Conservation (phyloP, 2,113 vertebrate species). For the Mesoclemmys tuberculata region DNA sequence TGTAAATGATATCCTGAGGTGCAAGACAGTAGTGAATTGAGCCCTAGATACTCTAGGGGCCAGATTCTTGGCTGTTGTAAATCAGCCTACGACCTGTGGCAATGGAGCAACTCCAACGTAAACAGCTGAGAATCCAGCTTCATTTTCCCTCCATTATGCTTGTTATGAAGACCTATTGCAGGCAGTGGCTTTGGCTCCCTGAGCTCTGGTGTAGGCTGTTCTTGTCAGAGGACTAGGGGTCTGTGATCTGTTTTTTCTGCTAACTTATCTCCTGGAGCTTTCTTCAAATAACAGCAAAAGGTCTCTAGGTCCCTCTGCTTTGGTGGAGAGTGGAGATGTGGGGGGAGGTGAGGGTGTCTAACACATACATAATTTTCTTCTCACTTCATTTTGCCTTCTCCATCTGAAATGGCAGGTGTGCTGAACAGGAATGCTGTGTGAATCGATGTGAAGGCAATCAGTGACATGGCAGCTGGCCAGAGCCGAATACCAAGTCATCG, state of each 20-base stretch:
- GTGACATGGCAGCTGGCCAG: constrained; percentile 73
- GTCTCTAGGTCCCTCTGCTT: background rate
- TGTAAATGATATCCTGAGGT: background rate
- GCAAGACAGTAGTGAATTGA: background rate
- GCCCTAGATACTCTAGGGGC: background rate
- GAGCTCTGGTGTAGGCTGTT: background rate
- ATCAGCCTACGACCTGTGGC: background rate
- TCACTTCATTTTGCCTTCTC: constrained; percentile 73
- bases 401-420: constrained; percentile 78
- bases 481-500: constrained; percentile 73
- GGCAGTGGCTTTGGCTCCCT: background rate
- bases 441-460: constrained; percentile 78
- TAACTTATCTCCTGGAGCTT: background rate
- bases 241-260: background rate
- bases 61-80: background rate
- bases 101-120: background rate
- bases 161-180: background rate
- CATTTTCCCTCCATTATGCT: background rate
- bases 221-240: background rate
- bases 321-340: background rate
- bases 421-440: constrained; percentile 72
- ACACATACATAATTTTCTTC: constrained; percentile 74
- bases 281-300: constrained; percentile 11
- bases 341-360: constrained; percentile 46
- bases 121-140: background rate